phyloP scores from a whole-genome alignment of 2,888 invertebrate species.

The Plemyria rubiginata region DNA sequence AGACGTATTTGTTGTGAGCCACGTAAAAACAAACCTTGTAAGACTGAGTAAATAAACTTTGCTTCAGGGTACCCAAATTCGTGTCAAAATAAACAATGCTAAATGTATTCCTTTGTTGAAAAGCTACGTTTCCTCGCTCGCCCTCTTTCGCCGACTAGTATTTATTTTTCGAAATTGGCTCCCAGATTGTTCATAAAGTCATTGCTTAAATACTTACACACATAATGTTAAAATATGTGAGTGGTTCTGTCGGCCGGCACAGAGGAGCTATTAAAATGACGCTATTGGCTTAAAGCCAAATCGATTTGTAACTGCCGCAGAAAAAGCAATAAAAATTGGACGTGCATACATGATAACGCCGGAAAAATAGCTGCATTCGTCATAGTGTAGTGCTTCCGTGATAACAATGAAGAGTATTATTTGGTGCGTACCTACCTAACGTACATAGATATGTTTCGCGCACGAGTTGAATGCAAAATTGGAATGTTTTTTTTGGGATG shows the following conservation, averaged over 20 bases:
- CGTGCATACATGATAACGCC: constrained; percentile 75
- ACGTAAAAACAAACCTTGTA: no score
- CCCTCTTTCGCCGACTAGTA: constrained; percentile 3
- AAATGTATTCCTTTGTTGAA: constrained; percentile 9
- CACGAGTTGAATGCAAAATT: constrained; percentile 30
- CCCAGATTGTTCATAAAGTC: constrained; percentile 30
- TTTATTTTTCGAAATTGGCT: constrained; percentile 13
- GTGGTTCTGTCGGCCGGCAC: constrained; percentile 51
- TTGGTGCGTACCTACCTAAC: constrained; percentile 45
- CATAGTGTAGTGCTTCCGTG: constrained; percentile 65
- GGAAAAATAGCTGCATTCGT: constrained; percentile 76
- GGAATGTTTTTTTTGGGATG: constrained; percentile 28
- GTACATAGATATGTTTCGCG: constrained; percentile 35
- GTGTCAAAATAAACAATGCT: constrained; percentile 12
- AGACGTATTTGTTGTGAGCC: no score
- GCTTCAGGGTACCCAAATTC: neutral
- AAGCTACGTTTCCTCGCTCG: constrained; percentile 8
- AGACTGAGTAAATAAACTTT: neutral
- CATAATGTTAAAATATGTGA: constrained; percentile 50
- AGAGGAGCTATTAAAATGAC: constrained; percentile 77
- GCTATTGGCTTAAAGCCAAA: constrained; percentile 80
- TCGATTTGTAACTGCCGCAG: constrained; percentile 81
- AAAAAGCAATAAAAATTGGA: constrained; percentile 81
- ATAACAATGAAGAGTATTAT: constrained; percentile 61
- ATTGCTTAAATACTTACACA: constrained; percentile 42